These are phyloP conservation scores for Sebastes diploproa DNA, from an alignment of 2,797 vertebrate genomes.

Conservation along the genomic window DNA sequence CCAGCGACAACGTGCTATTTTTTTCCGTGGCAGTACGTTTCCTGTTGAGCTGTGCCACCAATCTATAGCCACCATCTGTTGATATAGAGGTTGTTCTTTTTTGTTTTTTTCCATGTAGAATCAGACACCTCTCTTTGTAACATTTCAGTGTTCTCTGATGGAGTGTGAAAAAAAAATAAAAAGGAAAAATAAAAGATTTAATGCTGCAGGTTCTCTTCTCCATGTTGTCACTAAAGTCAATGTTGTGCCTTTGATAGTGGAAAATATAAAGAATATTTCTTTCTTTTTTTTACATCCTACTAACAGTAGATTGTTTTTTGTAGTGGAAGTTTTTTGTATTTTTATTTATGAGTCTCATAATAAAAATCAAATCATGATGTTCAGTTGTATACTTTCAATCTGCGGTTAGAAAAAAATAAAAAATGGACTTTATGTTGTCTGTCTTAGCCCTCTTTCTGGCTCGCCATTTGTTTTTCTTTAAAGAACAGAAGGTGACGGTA, in stretches of 20 bases:
- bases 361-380: constrained; percentile 90
- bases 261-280: constrained; percentile 89
- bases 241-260: constrained; percentile 97
- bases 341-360: constrained; percentile 99
- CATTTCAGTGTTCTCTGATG: constrained; percentile 98
- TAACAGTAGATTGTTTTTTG: constrained; percentile 97
- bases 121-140: constrained; percentile 96
- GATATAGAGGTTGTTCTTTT: constrained; percentile 79
- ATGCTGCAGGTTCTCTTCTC: constrained; percentile 99
- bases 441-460: constrained; percentile 67
- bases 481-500: neutral
- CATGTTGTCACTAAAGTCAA: constrained; percentile 98
- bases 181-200: constrained; percentile 88
- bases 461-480: constrained; percentile 3
- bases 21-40: constrained; percentile 76
- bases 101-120: constrained; percentile 88
- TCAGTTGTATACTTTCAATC: constrained; percentile 98
- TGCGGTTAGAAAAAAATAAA: constrained; percentile 93
- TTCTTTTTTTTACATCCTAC: constrained; percentile 96
- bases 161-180: constrained; percentile 88
- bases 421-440: constrained; percentile 89
- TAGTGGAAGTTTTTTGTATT: constrained; percentile 95
- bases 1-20: constrained; percentile 84
- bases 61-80: constrained; percentile 84
- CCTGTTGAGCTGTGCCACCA: constrained; percentile 79